Evolutionary conservation across 1,140 invertebrate species (phyloP).

Genomic region (Caenorhabditis remanei): DNA sequence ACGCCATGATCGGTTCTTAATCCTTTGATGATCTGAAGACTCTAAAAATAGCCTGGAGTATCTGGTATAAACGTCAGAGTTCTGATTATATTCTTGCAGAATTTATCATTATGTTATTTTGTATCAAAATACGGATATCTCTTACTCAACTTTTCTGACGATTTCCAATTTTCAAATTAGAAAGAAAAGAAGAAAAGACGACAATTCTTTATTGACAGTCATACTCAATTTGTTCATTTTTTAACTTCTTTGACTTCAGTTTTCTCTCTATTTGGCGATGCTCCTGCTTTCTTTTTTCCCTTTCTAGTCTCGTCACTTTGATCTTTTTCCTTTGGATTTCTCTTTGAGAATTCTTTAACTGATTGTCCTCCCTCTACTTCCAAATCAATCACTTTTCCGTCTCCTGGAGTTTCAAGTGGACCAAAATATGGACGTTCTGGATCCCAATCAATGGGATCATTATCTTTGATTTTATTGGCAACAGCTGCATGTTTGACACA

Average conservation of each 20-base stretch:
- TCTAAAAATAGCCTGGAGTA: no score
- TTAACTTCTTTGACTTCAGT: slow-evolving; percentile 4
- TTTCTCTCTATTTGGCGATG: slow-evolving; percentile 24
- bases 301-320: slow-evolving; percentile 14
- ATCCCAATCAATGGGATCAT: slow-evolving; percentile 64
- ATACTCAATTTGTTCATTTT: not conserved
- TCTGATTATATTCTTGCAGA: no score
- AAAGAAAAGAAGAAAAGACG: no score
- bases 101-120: no score
- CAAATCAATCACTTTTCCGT: slow-evolving; percentile 45
- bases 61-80: no score
- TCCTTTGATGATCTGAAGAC: no score
- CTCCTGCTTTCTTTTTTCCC: not conserved
- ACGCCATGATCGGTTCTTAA: no score
- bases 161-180: no score
- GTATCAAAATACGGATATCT: no score
- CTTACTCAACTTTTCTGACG: no score
- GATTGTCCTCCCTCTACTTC: slow-evolving; percentile 16
- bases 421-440: slow-evolving; percentile 38
- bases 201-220: no score
- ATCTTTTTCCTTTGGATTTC: slow-evolving; percentile 23
- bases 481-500: slow-evolving; percentile 61
- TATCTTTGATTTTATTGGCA: slow-evolving; percentile 40
- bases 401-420: slow-evolving; percentile 23
- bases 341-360: slow-evolving; percentile 10